Conservation (phyloP, 2,113 vertebrate species). For the Nansenia antarctica region DNA sequence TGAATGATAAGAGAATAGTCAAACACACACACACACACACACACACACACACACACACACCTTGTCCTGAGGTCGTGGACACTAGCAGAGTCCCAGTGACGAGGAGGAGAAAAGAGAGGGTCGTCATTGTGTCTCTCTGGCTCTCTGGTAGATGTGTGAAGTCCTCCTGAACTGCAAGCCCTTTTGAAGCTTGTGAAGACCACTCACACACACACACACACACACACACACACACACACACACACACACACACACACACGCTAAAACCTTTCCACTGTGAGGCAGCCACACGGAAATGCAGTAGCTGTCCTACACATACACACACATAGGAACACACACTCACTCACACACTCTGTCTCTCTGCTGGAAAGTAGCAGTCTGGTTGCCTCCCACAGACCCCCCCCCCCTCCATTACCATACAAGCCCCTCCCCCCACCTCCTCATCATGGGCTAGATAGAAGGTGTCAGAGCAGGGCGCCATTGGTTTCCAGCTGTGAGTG, state of each 20-base stretch:
- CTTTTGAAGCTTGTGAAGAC: constrained; percentile 37
- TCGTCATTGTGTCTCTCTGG: constrained; percentile 33
- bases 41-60: constrained; percentile 27
- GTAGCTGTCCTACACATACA: no score
- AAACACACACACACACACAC: constrained; percentile 28
- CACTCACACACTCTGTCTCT: background rate
- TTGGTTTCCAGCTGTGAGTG: no score
- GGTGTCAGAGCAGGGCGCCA: no score
- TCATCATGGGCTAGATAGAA: no score
- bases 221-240: background rate
- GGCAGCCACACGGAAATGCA: no score
- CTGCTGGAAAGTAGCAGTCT: constrained; percentile 40
- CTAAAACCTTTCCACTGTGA: background rate
- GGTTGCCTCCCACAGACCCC: constrained; percentile 42
- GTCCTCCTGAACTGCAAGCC: background rate
- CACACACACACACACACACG: background rate
- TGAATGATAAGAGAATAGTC: background rate
- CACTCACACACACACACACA: background rate
- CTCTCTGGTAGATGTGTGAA: constrained; percentile 8
- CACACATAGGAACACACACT: constrained; percentile 1
- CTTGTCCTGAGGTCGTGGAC: constrained; percentile 31
- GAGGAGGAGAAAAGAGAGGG: constrained; percentile 21
- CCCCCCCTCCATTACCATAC: no score
- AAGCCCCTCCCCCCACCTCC: background rate
- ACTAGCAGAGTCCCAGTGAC: constrained; percentile 20